These are phyloP conservation scores for Lepidothrix coronata DNA, from an alignment of 2,113 vertebrate species.

Conservation along the genomic window DNA sequence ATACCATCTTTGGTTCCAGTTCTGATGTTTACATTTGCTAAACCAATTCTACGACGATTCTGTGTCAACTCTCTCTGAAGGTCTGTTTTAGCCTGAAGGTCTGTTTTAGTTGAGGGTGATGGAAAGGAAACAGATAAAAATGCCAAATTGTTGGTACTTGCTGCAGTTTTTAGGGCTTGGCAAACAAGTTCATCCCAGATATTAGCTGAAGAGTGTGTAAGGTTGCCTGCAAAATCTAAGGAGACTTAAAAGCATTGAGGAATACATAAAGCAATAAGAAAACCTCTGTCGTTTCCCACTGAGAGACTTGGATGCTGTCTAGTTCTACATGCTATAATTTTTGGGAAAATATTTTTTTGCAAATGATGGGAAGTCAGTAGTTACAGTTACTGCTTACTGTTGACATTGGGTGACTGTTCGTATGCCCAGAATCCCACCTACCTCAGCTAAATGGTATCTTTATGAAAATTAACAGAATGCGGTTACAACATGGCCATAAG, in stretches of 20 bases:
- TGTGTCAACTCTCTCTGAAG: accelerated
- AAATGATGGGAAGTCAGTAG: constrained; percentile 77
- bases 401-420: constrained; percentile 72
- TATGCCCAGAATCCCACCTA: constrained; percentile 77
- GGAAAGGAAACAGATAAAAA: neutral
- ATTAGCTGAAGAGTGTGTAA: neutral
- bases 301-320: constrained; percentile 65
- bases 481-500: constrained; percentile 52
- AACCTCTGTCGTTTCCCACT: constrained; percentile 62
- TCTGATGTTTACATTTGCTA: neutral
- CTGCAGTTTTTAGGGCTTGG: neutral
- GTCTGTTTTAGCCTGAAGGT: neutral
- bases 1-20: neutral
- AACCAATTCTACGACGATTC: neutral
- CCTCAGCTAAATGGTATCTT: constrained; percentile 84
- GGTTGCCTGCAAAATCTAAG: constrained; percentile 19
- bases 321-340: constrained; percentile 69
- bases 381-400: constrained; percentile 68
- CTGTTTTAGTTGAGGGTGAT: neutral
- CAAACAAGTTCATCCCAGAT: neutral
- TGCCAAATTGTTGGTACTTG: neutral
- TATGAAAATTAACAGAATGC: constrained; percentile 77
- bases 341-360: constrained; percentile 68
- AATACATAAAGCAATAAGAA: constrained; percentile 59
- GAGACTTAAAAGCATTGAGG: neutral